Base-by-base conservation (phyloP, 2,797 vertebrate genomes). In the Platyrinchus mystaceus region DNA sequence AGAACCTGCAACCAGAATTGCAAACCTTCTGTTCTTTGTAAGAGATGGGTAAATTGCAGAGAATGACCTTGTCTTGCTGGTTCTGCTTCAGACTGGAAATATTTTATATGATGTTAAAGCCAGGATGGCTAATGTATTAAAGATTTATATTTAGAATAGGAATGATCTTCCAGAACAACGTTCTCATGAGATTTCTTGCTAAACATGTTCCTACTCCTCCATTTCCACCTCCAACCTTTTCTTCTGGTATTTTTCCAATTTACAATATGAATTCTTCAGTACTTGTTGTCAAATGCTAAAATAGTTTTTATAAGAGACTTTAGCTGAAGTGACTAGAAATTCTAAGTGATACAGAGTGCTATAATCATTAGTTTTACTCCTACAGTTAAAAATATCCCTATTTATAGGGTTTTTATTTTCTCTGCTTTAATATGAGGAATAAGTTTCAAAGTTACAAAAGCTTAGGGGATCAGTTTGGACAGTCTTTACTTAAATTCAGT, bases 201-300 rank as follows among this genome's bases (percentile, higher is more conserved):
- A 87, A 92, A 94, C 66, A 58, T 84, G 55, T 94, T 96, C 66
- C 82, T 46, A 91, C 89, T 96, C 93, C 87, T 91, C 87, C 91
- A 68, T 75, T 93, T 53, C 94, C 76, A 95, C 87, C 87, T 94
- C 93, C 95, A 96, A 94, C 49, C 84, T 94, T 94, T 93, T 95
- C 76, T 94, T 89, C 82, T 96, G 94, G 76, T 92, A 71, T 92
- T 91, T 90, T 92, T 95, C 88, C 89, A 94, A 81, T 89, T 94
- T 76, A 85, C 68, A 79, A 41, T 77, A 79, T 30, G 63, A 94
- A 77, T 94, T 83, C 84, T 88, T 88, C 70, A 73, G n/a, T 78
- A 89, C 87, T 89, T 90, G 58, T 89, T 95, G 79, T 95, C 80
- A 94, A 80, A 84, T 81, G 77, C 60, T 92, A 26, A 59, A 86